A percentile compares a stretch with the other conserved stretches of the same genome.
Evolutionary conservation across 2,888 invertebrate genomes (phyloP).

Genomic region (Lepeophtheirus nordmannii): DNA sequence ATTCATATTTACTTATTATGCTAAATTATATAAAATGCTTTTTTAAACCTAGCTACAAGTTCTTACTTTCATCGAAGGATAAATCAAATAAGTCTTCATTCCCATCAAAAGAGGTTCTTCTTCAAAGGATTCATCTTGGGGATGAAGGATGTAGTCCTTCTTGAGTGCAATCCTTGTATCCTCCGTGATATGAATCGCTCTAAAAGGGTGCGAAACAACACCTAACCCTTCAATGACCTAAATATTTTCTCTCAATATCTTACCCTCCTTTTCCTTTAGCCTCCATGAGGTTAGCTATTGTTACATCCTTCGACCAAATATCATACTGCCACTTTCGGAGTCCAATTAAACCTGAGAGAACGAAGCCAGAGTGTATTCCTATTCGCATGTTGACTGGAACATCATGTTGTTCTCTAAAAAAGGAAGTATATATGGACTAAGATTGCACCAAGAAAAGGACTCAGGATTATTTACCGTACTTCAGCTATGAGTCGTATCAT

Average conservation of each 20-base stretch:
- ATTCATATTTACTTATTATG: too few species aligned
- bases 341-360: constrained; percentile 78
- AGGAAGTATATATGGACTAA: not conserved
- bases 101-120: not conserved
- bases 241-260: constrained; percentile 27
- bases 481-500: constrained; percentile 80
- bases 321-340: constrained; percentile 91
- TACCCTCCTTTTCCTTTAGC: constrained; percentile 75
- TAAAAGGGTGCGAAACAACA: not conserved
- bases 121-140: not conserved
- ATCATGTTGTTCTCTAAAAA: constrained; percentile 51
- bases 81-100: not conserved
- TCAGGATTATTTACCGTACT: constrained; percentile 39
- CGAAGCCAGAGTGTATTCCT: constrained; percentile 80
- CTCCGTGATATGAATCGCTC: constrained; percentile 13
- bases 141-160: not conserved
- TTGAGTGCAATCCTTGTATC: not conserved
- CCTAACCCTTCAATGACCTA: too few species aligned
- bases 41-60: too few species aligned
- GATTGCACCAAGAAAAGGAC: not conserved
- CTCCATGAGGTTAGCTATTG: constrained; percentile 88
- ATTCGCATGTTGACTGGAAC: constrained; percentile 89
- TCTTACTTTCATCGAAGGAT: not conserved
- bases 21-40: too few species aligned
- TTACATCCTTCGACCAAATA: constrained; percentile 69